Base-by-base conservation (phyloP, 2,113 vertebrate species). In the Labeo rohita region DNA sequence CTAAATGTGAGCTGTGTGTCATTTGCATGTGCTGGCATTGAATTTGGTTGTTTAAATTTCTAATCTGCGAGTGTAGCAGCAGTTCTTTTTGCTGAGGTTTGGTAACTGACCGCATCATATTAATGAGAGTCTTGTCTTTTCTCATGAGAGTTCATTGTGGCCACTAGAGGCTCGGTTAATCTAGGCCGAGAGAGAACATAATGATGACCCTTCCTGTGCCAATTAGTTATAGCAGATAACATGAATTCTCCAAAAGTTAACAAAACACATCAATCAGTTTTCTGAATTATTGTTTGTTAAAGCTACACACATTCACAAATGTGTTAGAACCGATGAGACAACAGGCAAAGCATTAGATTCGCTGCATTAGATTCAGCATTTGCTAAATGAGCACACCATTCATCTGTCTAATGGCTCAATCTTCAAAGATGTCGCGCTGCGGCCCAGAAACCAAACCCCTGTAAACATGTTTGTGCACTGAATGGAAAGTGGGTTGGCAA, bases 401-500 rank as follows among this genome's bases (percentile, higher is more conserved):
- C 77, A 16, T 15, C n/a, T 23, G 72, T 9, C 10, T 23, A 49
- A 50, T 81, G 79, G 43, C n/a, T 50, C 59, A 59, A 39, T 79
- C 34, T 56, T 59, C 34, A 43, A 59, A 59, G 34, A 39, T 59
- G 76, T 43, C 1, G 4, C 65, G 39, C 18, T 54, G 21, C 45
- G 18, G 47, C 73, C 28, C 80, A 85, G 66, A 75, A 86, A 84
- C 21, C 81, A 83, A 88, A 84, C 54, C 73, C 73, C 39, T 63
- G 79, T 61, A 84, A 90, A 88, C 84, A 66, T 90, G 90, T 92
- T 87, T 74, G 86, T 87, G 89, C 66, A 49, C 85, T 87, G 75
- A 86, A 83, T 81, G 87, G 74, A 83, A 92, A 94, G 84, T 91
- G 89, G 91, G 91, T 88, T 85, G 84, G 87, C 61, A 61, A 83